Percentiles rank a stretch among this genome's conserved stretches.
These are phyloP conservation scores for Dendrolimus punctatus DNA, from an alignment of 1,140 invertebrate species.

Conservation along the genomic window DNA sequence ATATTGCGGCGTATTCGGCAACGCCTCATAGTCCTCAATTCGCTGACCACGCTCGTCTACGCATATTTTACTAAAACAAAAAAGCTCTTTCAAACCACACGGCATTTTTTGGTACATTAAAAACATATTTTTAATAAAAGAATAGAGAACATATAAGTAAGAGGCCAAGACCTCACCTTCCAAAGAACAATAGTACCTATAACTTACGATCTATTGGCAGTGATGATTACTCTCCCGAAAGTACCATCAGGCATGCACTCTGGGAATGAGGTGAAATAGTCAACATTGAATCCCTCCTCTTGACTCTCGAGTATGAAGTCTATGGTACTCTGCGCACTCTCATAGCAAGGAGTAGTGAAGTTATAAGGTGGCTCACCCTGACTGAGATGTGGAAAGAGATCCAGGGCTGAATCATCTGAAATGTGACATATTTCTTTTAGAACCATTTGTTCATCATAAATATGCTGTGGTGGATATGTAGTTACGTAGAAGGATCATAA, in stretches of 20 bases:
- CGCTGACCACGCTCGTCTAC: slow-evolving; percentile 59
- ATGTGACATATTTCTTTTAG: background rate
- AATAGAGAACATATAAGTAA: background rate
- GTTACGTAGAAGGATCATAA: too few species aligned
- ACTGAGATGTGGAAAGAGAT: slow-evolving; percentile 33
- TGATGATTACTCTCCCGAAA: slow-evolving; percentile 40
- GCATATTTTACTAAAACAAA: slow-evolving; percentile 69
- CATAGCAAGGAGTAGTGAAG: slow-evolving; percentile 69
- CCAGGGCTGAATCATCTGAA: slow-evolving; percentile 36
- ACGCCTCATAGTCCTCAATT: slow-evolving; percentile 59
- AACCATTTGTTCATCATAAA: too few species aligned
- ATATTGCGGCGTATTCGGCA: slow-evolving; percentile 32
- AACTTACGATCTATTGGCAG: slow-evolving; percentile 39
- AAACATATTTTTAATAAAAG: background rate
- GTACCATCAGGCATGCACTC: slow-evolving; percentile 73
- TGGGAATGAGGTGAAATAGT: slow-evolving; percentile 45
- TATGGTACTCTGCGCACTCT: slow-evolving; percentile 40
- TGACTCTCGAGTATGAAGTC: slow-evolving; percentile 40
- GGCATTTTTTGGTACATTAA: too few species aligned
- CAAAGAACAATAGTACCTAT: background rate
- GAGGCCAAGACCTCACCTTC: too few species aligned
- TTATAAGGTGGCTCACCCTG: slow-evolving; percentile 36
- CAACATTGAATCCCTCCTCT: slow-evolving; percentile 45
- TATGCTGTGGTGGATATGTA: too few species aligned
- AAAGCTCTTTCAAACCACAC: background rate